These are phyloP conservation scores for Stercorarius parasiticus DNA, from an alignment of 2,113 vertebrate genomes.

Conservation along the genomic window DNA sequence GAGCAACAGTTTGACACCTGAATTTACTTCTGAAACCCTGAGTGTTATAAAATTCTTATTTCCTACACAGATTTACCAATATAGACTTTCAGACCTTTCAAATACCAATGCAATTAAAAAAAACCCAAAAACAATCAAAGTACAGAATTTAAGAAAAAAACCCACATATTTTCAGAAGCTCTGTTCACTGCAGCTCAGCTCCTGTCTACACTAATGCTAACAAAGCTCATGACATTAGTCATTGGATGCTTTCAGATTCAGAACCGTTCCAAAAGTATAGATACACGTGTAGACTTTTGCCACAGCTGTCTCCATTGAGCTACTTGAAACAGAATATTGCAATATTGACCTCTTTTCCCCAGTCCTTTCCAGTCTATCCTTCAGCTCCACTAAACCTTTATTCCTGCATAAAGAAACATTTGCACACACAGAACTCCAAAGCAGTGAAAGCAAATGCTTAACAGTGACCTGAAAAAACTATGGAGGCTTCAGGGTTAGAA, in stretches of 20 bases:
- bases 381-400: background rate
- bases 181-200: background rate
- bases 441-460: conserved; percentile 19
- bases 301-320: background rate
- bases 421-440: background rate
- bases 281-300: background rate
- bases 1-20: background rate
- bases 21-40: background rate
- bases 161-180: background rate
- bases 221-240: background rate
- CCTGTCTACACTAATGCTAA: background rate
- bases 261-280: background rate
- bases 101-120: background rate
- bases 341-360: background rate
- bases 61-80: background rate
- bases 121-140: background rate
- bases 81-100: background rate
- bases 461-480: conserved; percentile 22
- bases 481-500: background rate
- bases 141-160: background rate
- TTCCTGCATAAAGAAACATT: background rate
- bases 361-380: background rate
- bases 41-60: background rate
- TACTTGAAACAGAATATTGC: background rate
- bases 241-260: background rate